Conservation (phyloP, 2,113 vertebrate species). For the Ptilorrhoa leucosticta region DNA sequence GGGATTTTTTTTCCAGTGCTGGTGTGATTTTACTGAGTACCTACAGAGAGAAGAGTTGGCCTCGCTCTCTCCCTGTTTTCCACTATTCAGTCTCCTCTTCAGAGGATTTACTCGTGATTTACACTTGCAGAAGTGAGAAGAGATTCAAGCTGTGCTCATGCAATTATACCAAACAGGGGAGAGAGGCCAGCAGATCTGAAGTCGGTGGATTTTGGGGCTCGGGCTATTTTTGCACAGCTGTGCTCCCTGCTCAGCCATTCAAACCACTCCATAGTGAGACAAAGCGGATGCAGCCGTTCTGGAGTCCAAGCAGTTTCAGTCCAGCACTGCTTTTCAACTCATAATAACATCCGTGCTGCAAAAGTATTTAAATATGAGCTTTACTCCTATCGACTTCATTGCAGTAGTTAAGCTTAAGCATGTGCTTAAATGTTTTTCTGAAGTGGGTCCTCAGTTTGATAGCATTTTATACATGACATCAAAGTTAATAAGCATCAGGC, state of each 20-base stretch:
- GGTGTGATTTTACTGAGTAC: background rate
- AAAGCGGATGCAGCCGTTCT: rapidly evolving
- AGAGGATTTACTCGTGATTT: slow-evolving; percentile 40
- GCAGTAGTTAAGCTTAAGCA: background rate
- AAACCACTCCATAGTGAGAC: background rate
- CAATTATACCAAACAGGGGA: rapidly evolving
- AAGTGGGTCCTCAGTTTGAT: background rate
- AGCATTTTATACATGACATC: background rate
- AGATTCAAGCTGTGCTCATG: slow-evolving; percentile 8
- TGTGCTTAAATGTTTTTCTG: background rate
- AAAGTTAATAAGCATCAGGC: background rate
- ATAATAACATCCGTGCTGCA: background rate
- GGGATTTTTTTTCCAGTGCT: background rate
- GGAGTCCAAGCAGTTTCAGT: background rate
- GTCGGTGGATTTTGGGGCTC: background rate
- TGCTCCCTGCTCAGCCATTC: background rate
- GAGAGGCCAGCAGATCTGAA: background rate
- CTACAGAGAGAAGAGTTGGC: background rate
- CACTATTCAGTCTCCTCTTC: background rate
- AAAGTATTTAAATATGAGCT: background rate
- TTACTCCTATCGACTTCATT: background rate
- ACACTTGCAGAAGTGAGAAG: slow-evolving; percentile 10
- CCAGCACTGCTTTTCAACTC: background rate
- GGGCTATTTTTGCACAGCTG: background rate
- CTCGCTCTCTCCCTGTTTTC: background rate